Evolutionary conservation across 2,888 invertebrate genomes (phyloP), one percentile per base, ranked within the genome.

Genomic region (Antheraea assamensis): DNA sequence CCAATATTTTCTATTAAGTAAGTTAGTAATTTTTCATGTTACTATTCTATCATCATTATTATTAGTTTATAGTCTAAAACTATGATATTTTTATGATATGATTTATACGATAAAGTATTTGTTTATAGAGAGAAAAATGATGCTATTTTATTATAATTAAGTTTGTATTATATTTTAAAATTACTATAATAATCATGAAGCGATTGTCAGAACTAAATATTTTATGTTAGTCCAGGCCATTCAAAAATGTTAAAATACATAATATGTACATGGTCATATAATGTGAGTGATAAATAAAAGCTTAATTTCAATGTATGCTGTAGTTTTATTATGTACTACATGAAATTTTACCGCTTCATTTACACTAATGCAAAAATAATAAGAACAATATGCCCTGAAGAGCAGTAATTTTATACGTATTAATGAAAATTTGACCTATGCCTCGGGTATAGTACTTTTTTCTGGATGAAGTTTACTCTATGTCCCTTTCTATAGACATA

Each of bases 201-300:
- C 82, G 81, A 83, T 87, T 84, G 84, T 83, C 79, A 77, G 78
- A 72, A 71, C 72, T 75, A 74, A 76, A 78, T 79, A 75, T 75
- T 78, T 83, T 85, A 80, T 75, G 77, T 85, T 82, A 74, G 78
- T 81, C 81, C 79, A 82, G 82, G 88, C 84, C 83, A 83, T 82
- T 83, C 78, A 74, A 77, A 83, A 79, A 79, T 75, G 78, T 77
- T 80, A 82, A 79, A 81, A 77, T 75, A 81, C 78, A 64, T 64
- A 15, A 76, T 83, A 84, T 82, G 82, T 83, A 83, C 79, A 83
- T 84, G 82, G 82, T 84, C 82, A 80, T 84, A 87, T 79, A 84
- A 84, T 84, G 85, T 88, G 82, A 87, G 86, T 79, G 78, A 85
- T 80, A 78, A 87, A 88, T 87, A 86, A 86, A 86, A 85, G 83